phyloP scores from a whole-genome alignment of 2,113 vertebrate genomes.

The Mus pahari region DNA sequence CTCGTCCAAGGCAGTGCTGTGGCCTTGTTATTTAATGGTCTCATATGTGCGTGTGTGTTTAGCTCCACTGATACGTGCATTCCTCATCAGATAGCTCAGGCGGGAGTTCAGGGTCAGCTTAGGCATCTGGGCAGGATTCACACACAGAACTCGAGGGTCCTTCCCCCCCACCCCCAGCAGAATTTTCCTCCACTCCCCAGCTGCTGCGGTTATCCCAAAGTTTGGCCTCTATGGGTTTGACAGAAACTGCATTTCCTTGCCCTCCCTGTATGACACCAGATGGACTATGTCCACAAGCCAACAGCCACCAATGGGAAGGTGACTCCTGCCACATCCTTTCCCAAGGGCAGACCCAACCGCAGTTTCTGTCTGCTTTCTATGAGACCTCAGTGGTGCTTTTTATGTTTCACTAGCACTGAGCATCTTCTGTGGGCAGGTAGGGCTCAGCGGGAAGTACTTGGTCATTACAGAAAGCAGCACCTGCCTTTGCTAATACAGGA shows the following conservation, averaged over 20 bases:
- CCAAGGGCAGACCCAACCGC: background rate
- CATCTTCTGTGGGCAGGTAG: background rate
- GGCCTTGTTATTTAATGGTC: conserved; percentile 3
- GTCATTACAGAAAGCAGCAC: conserved; percentile 16
- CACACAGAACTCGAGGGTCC: background rate
- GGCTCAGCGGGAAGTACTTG: background rate
- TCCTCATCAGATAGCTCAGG: background rate
- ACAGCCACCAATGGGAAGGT: background rate
- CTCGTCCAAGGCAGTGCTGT: background rate
- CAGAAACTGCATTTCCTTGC: background rate
- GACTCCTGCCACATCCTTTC: background rate
- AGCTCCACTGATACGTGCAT: background rate
- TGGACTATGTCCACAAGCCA: background rate
- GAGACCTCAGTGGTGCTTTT: background rate
- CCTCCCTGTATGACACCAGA: background rate
- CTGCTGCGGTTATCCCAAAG: background rate
- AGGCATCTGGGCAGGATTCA: conserved; percentile 30
- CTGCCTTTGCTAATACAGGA: background rate
- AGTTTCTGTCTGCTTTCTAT: background rate
- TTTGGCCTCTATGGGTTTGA: background rate
- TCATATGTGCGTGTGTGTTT: background rate
- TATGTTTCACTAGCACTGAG: background rate
- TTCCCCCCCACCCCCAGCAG: background rate
- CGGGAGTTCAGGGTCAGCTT: background rate
- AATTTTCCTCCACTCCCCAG: background rate